Conservation (phyloP, 2,113 vertebrate genomes). For the Strix aluco region DNA sequence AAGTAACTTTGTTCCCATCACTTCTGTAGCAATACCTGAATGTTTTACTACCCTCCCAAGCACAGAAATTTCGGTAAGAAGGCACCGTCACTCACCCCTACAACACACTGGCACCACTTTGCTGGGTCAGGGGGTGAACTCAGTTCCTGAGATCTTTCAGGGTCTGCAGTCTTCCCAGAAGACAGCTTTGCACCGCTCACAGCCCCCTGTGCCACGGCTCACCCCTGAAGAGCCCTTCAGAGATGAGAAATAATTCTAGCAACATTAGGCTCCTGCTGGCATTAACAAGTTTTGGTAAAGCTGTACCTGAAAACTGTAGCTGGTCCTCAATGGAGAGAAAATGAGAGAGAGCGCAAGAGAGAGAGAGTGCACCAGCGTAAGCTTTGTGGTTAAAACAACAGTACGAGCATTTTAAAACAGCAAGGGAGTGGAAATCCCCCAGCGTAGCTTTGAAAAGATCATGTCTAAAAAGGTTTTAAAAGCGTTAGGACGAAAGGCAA, state of each 20-base stretch:
- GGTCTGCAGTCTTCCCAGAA: neutral
- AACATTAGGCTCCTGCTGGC: neutral
- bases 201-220: neutral
- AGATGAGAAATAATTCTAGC: neutral
- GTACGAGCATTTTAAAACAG: slow-evolving; percentile 4
- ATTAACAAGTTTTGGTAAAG: neutral
- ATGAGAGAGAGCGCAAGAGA: neutral
- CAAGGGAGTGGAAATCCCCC: slow-evolving; percentile 63
- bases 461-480: neutral
- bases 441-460: slow-evolving; percentile 40
- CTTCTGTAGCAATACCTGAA: neutral
- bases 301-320: slow-evolving; percentile 4
- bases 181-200: rapidly evolving
- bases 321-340: slow-evolving; percentile 28
- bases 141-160: neutral
- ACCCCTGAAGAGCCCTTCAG: neutral
- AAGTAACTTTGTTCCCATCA: neutral
- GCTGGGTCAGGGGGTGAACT: rapidly evolving
- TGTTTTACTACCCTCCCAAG: neutral
- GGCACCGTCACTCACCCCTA: neutral
- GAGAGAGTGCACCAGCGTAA: neutral
- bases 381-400: slow-evolving; percentile 56
- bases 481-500: neutral
- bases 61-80: neutral
- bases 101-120: rapidly evolving